A percentile compares a stretch with the other conserved stretches of the same genome.
Conservation (phyloP, 2,888 invertebrate species). For the Agelastica alni region DNA sequence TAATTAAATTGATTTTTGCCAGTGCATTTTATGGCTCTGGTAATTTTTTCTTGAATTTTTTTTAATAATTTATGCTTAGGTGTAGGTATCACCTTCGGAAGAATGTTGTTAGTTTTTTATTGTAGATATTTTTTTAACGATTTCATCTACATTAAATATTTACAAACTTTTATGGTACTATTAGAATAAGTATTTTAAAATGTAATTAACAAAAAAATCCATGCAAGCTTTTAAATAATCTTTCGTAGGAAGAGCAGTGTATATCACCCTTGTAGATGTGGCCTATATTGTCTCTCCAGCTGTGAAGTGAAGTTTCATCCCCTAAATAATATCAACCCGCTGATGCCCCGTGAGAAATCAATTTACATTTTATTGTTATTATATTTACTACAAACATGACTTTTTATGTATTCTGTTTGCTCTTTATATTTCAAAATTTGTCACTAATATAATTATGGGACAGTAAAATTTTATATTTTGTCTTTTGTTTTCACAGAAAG, state of each 20-base stretch:
- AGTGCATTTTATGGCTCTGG: too few relatives aligned
- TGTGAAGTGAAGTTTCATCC: conserved; percentile 47
- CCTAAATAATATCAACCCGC: conserved; percentile 47
- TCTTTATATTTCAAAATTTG: conserved; percentile 45
- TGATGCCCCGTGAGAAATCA: conserved; percentile 55
- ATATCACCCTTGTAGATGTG: conserved; percentile 33
- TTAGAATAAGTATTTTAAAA: too few relatives aligned
- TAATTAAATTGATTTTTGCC: too few relatives aligned
- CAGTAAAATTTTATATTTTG: conserved; percentile 45
- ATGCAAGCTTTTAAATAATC: conserved; percentile 2
- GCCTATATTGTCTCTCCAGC: conserved; percentile 47
- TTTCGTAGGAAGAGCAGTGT: not conserved
- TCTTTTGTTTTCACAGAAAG: conserved; percentile 18
- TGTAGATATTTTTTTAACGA: too few relatives aligned
- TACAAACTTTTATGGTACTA: too few relatives aligned
- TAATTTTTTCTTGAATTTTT: too few relatives aligned
- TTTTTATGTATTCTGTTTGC: conserved; percentile 46
- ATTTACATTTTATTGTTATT: conserved; percentile 57
- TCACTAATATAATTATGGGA: conserved; percentile 47
- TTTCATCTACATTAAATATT: too few relatives aligned
- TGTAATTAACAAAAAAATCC: too few relatives aligned
- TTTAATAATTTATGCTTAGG: too few relatives aligned
- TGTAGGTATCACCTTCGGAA: too few relatives aligned
- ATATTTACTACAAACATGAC: conserved; percentile 54
- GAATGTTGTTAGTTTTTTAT: too few relatives aligned